Evolutionary conservation across 1,140 invertebrate genomes (phyloP), one percentile per base, ranked within the genome.

Genomic region (Agrilus planipennis): DNA sequence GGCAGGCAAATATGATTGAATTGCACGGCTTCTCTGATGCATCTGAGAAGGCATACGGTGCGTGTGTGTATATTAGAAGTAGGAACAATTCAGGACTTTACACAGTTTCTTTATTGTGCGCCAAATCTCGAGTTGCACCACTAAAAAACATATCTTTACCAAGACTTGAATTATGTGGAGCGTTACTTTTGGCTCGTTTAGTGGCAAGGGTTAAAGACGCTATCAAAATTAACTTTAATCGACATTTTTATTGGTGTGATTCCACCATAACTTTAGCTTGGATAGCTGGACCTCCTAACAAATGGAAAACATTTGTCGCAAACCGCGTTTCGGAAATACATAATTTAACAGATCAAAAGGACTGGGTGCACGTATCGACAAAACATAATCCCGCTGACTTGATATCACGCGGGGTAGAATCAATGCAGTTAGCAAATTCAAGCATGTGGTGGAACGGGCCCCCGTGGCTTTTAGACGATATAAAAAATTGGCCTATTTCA

Each of bases 111-210:
- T 16, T 34, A 11, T 17, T 67, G 21, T 51, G 52, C 34, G 54
- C 59, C 1, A 67, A 65, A 50, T 54, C 56, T 4, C 53, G 47
- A 35, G 59, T 68, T 3, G 58, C 63, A 10, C 63, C 64, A 7
- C 19, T 64, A n/a, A 61, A 65, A 48, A 30, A 37, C 22, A 35
- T 16, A 2, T 31, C 39, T 2, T 23, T 41, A 22, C 52, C 54
- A 6, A 40, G 49, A 22, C 21, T 54, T 20, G 52, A 55, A 36
- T 38, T 56, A 28, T 50, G 45, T 12, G 48, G 37, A 1, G 50
- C 50, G 9, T 15, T 52, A 2, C 15, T 50, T 15, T 18, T 50
- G 12, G 23, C 48, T 9, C 27, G 41, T 16, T 31, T 50, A 21
- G 12, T 35, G 6, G 10, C 11, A 2, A 40, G 44, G 21, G 29